Conservation (phyloP, 2,113 vertebrate species). For the Elephas maximus region DNA sequence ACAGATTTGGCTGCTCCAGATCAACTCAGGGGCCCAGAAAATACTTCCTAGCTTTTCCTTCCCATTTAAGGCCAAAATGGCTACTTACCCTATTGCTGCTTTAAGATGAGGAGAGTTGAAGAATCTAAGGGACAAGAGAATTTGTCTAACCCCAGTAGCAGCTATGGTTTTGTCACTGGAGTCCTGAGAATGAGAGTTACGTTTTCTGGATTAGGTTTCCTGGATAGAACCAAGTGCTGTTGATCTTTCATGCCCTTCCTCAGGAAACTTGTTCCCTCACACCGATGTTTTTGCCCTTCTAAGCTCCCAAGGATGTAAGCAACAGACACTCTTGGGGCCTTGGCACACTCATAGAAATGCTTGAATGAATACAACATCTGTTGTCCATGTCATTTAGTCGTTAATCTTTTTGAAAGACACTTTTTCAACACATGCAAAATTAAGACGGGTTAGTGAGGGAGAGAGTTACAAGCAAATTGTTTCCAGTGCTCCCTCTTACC, state of each 20-base stretch:
- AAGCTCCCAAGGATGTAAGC: neutral
- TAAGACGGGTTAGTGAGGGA: neutral
- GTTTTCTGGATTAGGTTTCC: neutral
- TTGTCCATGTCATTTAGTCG: slow-evolving; percentile 5
- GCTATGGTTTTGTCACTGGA: neutral
- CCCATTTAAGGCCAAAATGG: neutral
- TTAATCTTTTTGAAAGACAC: slow-evolving; percentile 50
- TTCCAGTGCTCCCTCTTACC: neutral
- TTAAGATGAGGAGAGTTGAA: neutral
- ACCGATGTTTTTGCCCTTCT: neutral
- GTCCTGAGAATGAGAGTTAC: neutral
- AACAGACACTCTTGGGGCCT: neutral
- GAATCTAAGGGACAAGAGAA: neutral
- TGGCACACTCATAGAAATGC: neutral
- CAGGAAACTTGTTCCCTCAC: neutral
- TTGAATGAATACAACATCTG: neutral
- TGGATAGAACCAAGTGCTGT: neutral
- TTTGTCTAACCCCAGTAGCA: neutral
- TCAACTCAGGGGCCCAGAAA: neutral
- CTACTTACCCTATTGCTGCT: neutral
- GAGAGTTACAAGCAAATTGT: slow-evolving; percentile 44
- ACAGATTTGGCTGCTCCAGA: neutral
- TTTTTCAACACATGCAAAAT: slow-evolving; percentile 54
- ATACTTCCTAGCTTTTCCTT: slow-evolving; percentile 5
- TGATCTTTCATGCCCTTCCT: neutral